These are phyloP conservation scores for Micrasema longulum DNA, from an alignment of 1,140 invertebrate species.

Conservation along the genomic window DNA sequence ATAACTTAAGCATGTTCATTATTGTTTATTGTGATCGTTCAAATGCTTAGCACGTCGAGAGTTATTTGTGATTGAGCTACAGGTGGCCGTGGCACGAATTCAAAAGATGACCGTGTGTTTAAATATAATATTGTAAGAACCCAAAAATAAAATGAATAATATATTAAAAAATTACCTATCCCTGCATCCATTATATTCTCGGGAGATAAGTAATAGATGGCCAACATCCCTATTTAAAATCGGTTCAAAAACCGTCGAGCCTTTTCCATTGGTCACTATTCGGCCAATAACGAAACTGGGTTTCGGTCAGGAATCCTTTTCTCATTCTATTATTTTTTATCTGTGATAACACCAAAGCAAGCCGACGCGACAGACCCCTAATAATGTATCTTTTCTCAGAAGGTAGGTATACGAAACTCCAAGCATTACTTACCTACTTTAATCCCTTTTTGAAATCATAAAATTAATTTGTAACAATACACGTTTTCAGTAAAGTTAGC, in stretches of 20 bases:
- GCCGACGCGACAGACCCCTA: constrained; percentile 15
- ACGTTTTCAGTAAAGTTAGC: no score
- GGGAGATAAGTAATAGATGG: not conserved
- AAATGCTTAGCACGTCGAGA: no score
- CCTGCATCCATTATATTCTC: not conserved
- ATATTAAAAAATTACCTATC: constrained; percentile 3
- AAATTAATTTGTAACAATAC: not conserved
- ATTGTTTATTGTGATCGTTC: no score
- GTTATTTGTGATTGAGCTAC: no score
- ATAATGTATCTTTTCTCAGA: constrained; percentile 19
- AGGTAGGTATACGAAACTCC: not conserved
- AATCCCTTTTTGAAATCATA: constrained; percentile 8
- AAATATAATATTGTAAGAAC: no score
- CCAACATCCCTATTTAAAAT: not conserved
- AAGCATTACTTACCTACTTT: not conserved
- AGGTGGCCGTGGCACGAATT: no score
- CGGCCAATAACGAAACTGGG: constrained; percentile 36
- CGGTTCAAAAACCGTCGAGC: not conserved
- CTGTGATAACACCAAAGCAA: constrained; percentile 30
- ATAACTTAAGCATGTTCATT: no score
- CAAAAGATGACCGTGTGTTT: no score
- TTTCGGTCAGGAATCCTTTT: constrained; percentile 16
- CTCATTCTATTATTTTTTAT: constrained; percentile 26
- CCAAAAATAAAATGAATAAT: no score
- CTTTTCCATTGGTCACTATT: constrained; percentile 28